Percentiles rank a stretch among this genome's conserved stretches.
Conservation (phyloP, 2,797 vertebrate species). For the Diceros bicornis region DNA sequence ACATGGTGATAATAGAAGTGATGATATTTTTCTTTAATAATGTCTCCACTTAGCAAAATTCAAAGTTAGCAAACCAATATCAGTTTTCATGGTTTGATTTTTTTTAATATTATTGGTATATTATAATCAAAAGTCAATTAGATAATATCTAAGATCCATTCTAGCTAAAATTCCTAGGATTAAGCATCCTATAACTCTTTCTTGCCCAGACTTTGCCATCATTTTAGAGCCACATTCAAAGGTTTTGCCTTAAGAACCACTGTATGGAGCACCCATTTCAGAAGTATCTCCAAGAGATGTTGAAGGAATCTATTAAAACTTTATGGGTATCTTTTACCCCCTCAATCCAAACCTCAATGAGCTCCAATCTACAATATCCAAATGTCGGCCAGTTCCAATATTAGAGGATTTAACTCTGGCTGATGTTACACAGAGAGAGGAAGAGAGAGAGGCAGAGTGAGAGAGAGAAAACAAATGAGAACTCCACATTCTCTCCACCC, state of each 20-base stretch:
- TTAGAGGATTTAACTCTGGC: neutral
- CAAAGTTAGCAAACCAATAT: neutral
- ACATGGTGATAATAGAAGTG: constrained; percentile 32
- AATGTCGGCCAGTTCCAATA: neutral
- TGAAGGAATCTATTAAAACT: neutral
- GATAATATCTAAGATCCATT: neutral
- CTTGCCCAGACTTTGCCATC: neutral
- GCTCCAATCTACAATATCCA: neutral
- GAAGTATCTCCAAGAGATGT: constrained; percentile 7
- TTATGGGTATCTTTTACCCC: neutral
- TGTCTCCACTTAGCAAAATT: constrained; percentile 31
- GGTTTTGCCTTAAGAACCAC: constrained; percentile 21
- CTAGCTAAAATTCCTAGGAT: neutral
- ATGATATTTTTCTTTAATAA: constrained; percentile 52
- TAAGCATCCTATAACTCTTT: neutral
- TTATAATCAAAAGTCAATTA: constrained; percentile 7
- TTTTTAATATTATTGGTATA: constrained; percentile 7
- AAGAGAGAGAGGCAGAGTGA: neutral
- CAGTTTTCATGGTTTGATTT: constrained; percentile 27
- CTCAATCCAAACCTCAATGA: constrained; percentile 9
- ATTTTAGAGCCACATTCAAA: constrained; percentile 46
- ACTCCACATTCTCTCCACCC: neutral
- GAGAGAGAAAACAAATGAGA: neutral
- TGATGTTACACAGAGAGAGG: neutral
- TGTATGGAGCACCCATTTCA: neutral